These are phyloP conservation scores for Xestia ashworthii DNA, from an alignment of 2,888 invertebrate genomes.

Conservation along the genomic window DNA sequence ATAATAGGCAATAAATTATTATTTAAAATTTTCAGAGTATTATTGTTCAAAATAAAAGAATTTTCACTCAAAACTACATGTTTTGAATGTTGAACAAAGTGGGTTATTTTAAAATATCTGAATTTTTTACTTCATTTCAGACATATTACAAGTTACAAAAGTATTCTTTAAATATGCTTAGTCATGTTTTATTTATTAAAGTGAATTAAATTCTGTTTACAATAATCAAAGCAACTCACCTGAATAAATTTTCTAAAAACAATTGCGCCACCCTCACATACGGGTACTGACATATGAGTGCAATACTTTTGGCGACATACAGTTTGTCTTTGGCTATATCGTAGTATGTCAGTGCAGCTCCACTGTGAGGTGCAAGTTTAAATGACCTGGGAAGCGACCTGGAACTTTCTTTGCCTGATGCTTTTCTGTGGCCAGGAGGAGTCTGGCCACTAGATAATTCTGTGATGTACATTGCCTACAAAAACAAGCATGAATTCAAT, in stretches of 20 bases:
- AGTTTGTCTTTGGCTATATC: slow-evolving; percentile 98
- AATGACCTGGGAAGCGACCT: slow-evolving; percentile 97
- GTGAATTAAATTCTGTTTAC: not conserved
- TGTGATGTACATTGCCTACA: slow-evolving; percentile 96
- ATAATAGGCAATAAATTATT: slow-evolving; percentile 12
- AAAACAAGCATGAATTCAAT: slow-evolving; percentile 54
- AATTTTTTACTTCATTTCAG: not conserved
- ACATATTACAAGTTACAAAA: not conserved
- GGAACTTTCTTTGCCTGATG: slow-evolving; percentile 92
- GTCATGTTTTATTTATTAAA: not conserved
- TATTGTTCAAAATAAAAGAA: not conserved
- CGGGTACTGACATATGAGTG: slow-evolving; percentile 97
- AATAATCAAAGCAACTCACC: slow-evolving; percentile 86
- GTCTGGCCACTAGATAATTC: slow-evolving; percentile 96
- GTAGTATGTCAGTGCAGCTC: slow-evolving; percentile 96
- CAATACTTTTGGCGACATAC: slow-evolving; percentile 98
- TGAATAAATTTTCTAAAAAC: slow-evolving; percentile 96
- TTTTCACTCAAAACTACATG: not conserved
- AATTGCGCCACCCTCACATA: slow-evolving; percentile 96
- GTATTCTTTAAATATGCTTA: not conserved
- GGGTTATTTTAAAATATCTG: not conserved
- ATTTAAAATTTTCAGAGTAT: not conserved
- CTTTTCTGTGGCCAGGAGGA: slow-evolving; percentile 91
- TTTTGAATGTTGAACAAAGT: not conserved
- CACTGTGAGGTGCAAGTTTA: slow-evolving; percentile 94